These are phyloP conservation scores for Drosophila pandora DNA, from an alignment of 1,140 invertebrate genomes.

Conservation along the genomic window DNA sequence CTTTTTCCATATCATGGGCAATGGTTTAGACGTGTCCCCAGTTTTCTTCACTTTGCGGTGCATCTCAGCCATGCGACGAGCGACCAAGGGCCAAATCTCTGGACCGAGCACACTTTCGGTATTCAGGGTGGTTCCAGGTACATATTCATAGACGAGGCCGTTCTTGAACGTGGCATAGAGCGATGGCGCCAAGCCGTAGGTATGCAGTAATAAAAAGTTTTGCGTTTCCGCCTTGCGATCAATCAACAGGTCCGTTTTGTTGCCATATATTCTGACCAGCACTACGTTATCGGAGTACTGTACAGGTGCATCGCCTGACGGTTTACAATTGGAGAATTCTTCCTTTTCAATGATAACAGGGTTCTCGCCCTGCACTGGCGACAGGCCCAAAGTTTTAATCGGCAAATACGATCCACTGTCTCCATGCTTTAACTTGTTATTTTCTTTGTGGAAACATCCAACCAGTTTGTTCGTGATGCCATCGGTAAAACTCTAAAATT, in stretches of 20 bases:
- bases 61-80: slow-evolving; percentile 92
- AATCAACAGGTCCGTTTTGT: slow-evolving; percentile 96
- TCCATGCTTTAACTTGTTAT: slow-evolving; percentile 52
- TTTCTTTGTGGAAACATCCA: slow-evolving; percentile 87
- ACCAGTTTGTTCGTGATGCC: slow-evolving; percentile 98
- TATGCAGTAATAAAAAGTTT: slow-evolving; percentile 88
- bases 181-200: slow-evolving; percentile 91
- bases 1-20: slow-evolving; percentile 90
- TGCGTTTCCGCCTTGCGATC: slow-evolving; percentile 93
- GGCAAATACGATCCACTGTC: slow-evolving; percentile 50
- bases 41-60: slow-evolving; percentile 86
- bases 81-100: slow-evolving; percentile 90
- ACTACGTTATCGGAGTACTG: slow-evolving; percentile 89
- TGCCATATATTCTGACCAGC: slow-evolving; percentile 95
- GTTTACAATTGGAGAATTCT: slow-evolving; percentile 8
- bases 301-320: slow-evolving; percentile 42
- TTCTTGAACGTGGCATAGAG: slow-evolving; percentile 97
- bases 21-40: slow-evolving; percentile 40
- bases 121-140: slow-evolving; percentile 92
- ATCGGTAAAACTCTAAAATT: slow-evolving; percentile 93
- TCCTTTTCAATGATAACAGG: slow-evolving; percentile 32
- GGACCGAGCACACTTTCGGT: slow-evolving; percentile 88
- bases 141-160: slow-evolving; percentile 96
- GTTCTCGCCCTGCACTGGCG: slow-evolving; percentile 43
- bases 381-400: slow-evolving; percentile 47